Base-by-base conservation (phyloP, 1,140 invertebrate genomes). In the Riptortus pedestris region DNA sequence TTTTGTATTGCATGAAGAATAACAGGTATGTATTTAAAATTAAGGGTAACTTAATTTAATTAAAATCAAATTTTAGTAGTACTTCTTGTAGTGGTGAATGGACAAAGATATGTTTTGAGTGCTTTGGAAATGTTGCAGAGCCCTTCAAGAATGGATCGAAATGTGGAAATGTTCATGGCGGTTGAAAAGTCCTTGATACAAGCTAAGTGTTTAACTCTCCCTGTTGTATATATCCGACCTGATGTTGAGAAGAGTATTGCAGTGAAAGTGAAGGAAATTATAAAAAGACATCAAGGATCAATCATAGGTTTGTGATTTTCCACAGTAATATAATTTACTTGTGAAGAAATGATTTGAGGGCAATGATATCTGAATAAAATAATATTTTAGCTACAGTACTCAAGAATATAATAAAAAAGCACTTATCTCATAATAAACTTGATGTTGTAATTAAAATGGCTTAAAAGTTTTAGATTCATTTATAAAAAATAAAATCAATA, bases 141-240 rank as follows among this genome's bases (percentile, higher is more conserved):
- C 69, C 89, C 91, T 7, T 90, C 90, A 16, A 83, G 91, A 43
- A 86, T 93, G 76, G 93, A 97, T 73, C 81, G 92, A 65, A 91
- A 94, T 71, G 85, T 96, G 52, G 93, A 97, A 73, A 89, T 98
- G 86, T 88, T 95, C 74, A 85, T 93, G 79, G 85, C 88, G 64
- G 91, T 96, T 61, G 92, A 96, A 75, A 88, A 91, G 69, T 81
- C 87, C 0, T 75, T 98, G 60, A 79, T 92, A 18, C 83, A 87
- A 64, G 87, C 86, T 60, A 89, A 93, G 73, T 84, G 87, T 69
- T 82, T 92, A 65, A 80, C 80, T 14, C 78, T 86, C 65, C 94
- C 93, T 0, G 80, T 79, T 66, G 83, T 96, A 57, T 94, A 81
- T 69, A 85, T 95, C 20, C 82, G 85, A 57, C 79, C 88, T 0